Percentiles rank a stretch among this genome's conserved stretches.
Evolutionary conservation across 2,888 invertebrate species (phyloP).

Genomic region (Lobophora halterata): DNA sequence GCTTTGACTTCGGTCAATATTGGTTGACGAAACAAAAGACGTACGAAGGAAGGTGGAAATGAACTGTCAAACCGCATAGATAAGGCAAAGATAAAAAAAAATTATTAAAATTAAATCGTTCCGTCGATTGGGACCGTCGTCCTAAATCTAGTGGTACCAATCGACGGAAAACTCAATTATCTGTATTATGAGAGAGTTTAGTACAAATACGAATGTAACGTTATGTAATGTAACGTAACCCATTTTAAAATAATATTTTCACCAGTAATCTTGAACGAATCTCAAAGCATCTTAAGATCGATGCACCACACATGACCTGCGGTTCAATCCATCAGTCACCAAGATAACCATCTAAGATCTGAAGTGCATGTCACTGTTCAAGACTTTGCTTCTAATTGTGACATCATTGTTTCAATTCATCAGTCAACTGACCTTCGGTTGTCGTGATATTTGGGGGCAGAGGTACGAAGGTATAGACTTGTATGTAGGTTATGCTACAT

Average conservation of each 20-base stretch:
- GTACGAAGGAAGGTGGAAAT: no score
- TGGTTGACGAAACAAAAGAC: no score
- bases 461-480: slow-evolving; percentile 29
- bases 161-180: no score
- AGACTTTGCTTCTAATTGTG: slow-evolving; percentile 58
- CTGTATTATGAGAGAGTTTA: no score
- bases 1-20: no score
- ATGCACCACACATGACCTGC: slow-evolving; percentile 21
- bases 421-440: slow-evolving; percentile 57
- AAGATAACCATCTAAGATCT: slow-evolving; percentile 20
- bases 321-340: slow-evolving; percentile 27
- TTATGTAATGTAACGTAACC: no score
- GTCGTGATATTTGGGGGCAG: slow-evolving; percentile 36
- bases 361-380: slow-evolving; percentile 48
- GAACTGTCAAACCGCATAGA: no score
- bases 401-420: slow-evolving; percentile 73
- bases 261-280: slow-evolving; percentile 6
- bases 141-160: no score
- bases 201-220: no score
- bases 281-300: slow-evolving; percentile 14
- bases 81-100: slow-evolving; percentile 5
- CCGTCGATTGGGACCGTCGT: neutral
- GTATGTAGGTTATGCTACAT: neutral
- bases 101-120: neutral
- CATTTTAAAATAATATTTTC: no score